Conservation (phyloP, 2,113 vertebrate species). For the Leptodactylus fuscus region DNA sequence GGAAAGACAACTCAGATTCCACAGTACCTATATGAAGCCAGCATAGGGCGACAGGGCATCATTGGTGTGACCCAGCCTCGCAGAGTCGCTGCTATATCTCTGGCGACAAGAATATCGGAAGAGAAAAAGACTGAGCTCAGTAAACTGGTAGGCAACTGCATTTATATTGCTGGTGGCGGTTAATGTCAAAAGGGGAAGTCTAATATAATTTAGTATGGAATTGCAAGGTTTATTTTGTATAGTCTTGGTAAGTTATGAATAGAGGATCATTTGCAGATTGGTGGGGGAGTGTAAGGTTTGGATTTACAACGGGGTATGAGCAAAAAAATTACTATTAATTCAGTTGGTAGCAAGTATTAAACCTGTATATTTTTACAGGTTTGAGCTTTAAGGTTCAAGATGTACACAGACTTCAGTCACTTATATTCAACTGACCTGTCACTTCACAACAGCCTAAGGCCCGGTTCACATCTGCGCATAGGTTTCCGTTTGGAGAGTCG, state of each 20-base stretch:
- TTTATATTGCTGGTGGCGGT: neutral
- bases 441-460: neutral
- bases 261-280: too few species aligned
- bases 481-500: neutral
- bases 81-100: slow-evolving; percentile 91
- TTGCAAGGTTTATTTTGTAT: too few species aligned
- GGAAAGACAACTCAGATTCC: slow-evolving; percentile 97
- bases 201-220: too few species aligned
- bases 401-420: too few species aligned
- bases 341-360: too few species aligned
- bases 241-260: too few species aligned
- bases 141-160: slow-evolving; percentile 80
- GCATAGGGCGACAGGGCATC: slow-evolving; percentile 83
- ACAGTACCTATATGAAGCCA: slow-evolving; percentile 91
- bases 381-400: too few species aligned
- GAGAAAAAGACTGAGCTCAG: slow-evolving; percentile 91
- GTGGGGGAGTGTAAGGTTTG: too few species aligned
- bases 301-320: too few species aligned
- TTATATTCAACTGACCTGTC: neutral
- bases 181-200: neutral
- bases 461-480: too few species aligned
- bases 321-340: too few species aligned
- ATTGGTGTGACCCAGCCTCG: slow-evolving; percentile 94
- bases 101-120: slow-evolving; percentile 89
- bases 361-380: too few species aligned